Percentiles rank a stretch among this genome's conserved stretches.
Conservation (phyloP, 2,888 invertebrate species). For the Mayetiola destructor region DNA sequence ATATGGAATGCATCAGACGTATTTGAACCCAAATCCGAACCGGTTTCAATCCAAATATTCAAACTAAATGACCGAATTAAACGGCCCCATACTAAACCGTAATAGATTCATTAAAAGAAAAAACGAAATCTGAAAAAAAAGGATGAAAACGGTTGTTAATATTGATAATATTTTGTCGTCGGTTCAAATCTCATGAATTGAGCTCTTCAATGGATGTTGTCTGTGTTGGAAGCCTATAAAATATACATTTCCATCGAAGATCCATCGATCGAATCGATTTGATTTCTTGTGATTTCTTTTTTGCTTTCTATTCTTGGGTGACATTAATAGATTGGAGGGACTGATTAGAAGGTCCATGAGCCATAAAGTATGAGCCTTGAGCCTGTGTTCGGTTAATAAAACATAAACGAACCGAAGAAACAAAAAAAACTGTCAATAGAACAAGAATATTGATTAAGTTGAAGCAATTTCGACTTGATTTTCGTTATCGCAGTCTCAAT, state of each 20-base stretch:
- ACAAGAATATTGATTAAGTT: no score
- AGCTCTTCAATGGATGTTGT: no score
- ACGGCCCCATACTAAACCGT: no score
- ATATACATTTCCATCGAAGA: no score
- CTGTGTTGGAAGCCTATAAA: no score
- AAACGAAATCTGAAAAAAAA: not conserved
- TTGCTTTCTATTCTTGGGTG: not conserved
- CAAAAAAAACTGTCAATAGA: no score
- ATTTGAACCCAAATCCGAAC: not conserved
- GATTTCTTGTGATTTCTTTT: no score
- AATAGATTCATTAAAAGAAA: constrained; percentile 9
- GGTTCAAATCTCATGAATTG: constrained; percentile 5
- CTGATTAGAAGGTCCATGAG: not conserved
- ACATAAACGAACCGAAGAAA: not conserved
- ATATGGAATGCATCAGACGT: constrained; percentile 7
- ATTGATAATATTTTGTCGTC: constrained; percentile 7
- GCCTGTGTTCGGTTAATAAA: not conserved
- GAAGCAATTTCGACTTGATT: no score
- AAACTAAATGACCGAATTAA: not conserved
- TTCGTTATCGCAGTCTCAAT: no score
- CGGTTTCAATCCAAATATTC: not conserved
- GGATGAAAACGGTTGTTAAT: constrained; percentile 4
- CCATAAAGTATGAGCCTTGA: constrained; percentile 2
- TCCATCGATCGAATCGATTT: no score
- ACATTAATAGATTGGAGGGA: constrained; percentile 4